Percentiles rank a stretch among this genome's conserved stretches.
These are phyloP conservation scores for Morpho helenor DNA, from an alignment of 2,888 invertebrate species.

Conservation along the genomic window DNA sequence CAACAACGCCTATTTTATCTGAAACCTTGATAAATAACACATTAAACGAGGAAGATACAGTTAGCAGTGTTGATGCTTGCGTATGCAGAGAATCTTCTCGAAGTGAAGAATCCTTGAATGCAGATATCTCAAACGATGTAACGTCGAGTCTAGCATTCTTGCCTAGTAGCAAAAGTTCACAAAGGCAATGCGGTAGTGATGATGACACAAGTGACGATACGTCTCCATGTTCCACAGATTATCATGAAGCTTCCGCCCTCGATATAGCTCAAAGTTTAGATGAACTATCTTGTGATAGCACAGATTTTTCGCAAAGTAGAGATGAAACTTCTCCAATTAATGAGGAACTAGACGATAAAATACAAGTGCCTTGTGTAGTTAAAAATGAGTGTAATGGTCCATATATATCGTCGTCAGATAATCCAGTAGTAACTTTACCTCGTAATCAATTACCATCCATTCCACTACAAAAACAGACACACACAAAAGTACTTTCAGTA, in stretches of 20 bases:
- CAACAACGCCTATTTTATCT: slow-evolving; percentile 26
- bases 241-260: slow-evolving; percentile 71
- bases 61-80: slow-evolving; percentile 37
- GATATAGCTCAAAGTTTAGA: slow-evolving; percentile 64
- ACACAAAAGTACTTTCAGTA: slow-evolving; percentile 39
- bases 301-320: slow-evolving; percentile 70
- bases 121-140: slow-evolving; percentile 66
- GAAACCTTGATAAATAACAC: slow-evolving; percentile 35
- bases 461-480: slow-evolving; percentile 50
- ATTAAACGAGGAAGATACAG: slow-evolving; percentile 45
- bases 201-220: slow-evolving; percentile 65
- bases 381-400: slow-evolving; percentile 31
- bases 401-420: slow-evolving; percentile 29
- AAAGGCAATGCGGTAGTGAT: slow-evolving; percentile 49
- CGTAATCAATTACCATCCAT: slow-evolving; percentile 59
- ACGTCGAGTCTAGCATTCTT: slow-evolving; percentile 72
- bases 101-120: slow-evolving; percentile 67
- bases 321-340: slow-evolving; percentile 54
- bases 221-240: slow-evolving; percentile 71
- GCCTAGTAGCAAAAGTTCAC: slow-evolving; percentile 69
- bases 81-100: slow-evolving; percentile 52
- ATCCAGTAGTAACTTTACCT: slow-evolving; percentile 45
- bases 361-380: slow-evolving; percentile 31
- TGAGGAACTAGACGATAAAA: slow-evolving; percentile 34
- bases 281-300: slow-evolving; percentile 65